Evolutionary conservation across 2,888 invertebrate genomes (phyloP).

Genomic region (Diadegma fenestrale): DNA sequence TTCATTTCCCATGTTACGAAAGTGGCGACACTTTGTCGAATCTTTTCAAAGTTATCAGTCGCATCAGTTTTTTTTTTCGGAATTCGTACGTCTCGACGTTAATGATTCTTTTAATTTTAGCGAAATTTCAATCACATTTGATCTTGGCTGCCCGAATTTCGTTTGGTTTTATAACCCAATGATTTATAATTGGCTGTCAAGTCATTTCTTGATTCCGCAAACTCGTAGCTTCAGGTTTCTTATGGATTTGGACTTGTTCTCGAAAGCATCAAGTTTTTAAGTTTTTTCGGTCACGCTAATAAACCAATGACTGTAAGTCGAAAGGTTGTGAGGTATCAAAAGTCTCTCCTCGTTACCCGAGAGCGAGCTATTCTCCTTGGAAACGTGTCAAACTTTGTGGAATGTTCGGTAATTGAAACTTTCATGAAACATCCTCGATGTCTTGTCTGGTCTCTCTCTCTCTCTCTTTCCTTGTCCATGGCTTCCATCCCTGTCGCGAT

Average conservation of each 20-base stretch:
- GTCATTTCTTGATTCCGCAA: background rate
- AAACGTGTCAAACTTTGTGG: constrained; percentile 68
- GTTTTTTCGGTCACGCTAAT: constrained; percentile 38
- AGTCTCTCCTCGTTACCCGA: constrained; percentile 60
- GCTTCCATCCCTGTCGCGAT: constrained; percentile 5
- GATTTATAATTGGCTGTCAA: background rate
- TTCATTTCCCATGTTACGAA: background rate
- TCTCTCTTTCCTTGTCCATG: background rate
- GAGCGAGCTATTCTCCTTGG: constrained; percentile 25
- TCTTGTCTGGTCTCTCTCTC: constrained; percentile 26
- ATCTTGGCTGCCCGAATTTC: background rate
- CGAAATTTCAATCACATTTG: background rate
- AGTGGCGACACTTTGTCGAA: background rate
- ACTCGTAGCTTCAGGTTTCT: constrained; percentile 7
- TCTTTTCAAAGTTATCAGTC: background rate
- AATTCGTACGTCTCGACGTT: background rate
- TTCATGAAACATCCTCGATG: constrained; percentile 69
- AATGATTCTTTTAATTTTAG: background rate
- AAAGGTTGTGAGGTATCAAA: background rate
- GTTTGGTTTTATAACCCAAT: background rate
- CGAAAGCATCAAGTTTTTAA: background rate
- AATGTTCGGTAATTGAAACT: constrained; percentile 75
- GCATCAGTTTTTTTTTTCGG: background rate
- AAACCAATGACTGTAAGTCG: constrained; percentile 28
- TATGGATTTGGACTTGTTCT: constrained; percentile 19